A percentile compares a stretch with the other conserved stretches of the same genome.
Evolutionary conservation across 1,140 invertebrate genomes (phyloP).

Genomic region (Schlechtendalia chinensis): DNA sequence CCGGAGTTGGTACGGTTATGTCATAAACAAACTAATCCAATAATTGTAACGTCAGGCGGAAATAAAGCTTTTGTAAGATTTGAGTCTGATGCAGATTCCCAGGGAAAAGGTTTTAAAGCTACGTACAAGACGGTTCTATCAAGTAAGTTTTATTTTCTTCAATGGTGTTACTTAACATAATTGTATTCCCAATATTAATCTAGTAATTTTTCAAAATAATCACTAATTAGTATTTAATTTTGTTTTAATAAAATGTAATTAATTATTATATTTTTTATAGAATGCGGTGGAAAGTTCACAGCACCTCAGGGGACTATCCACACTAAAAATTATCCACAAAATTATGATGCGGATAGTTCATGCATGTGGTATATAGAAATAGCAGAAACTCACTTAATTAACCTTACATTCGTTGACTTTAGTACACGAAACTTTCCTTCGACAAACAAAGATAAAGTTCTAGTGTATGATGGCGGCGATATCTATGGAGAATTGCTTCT

Average conservation of each 20-base stretch:
- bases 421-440: conserved; percentile 58
- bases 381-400: conserved; percentile 67
- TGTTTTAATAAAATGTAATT: too few species aligned
- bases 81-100: conserved; percentile 60
- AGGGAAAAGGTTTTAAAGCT: conserved; percentile 65
- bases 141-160: conserved; percentile 56
- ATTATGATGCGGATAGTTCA: conserved; percentile 66
- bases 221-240: too few species aligned
- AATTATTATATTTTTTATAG: conserved; percentile 56
- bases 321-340: conserved; percentile 78
- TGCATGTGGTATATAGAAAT: conserved; percentile 80
- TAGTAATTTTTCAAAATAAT: too few species aligned
- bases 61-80: conserved; percentile 70
- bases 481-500: conserved; percentile 52
- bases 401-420: conserved; percentile 69
- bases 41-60: conserved; percentile 61
- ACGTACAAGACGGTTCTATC: conserved; percentile 59
- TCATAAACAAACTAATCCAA: conserved; percentile 57
- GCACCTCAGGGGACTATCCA: conserved; percentile 67
- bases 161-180: too few species aligned
- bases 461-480: conserved; percentile 69
- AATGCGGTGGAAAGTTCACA: conserved; percentile 74
- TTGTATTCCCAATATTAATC: too few species aligned
- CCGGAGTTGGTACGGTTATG: conserved; percentile 67
- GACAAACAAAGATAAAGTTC: conserved; percentile 25